phyloP scores from a whole-genome alignment of 2,113 vertebrate species.

The Podarcis muralis region DNA sequence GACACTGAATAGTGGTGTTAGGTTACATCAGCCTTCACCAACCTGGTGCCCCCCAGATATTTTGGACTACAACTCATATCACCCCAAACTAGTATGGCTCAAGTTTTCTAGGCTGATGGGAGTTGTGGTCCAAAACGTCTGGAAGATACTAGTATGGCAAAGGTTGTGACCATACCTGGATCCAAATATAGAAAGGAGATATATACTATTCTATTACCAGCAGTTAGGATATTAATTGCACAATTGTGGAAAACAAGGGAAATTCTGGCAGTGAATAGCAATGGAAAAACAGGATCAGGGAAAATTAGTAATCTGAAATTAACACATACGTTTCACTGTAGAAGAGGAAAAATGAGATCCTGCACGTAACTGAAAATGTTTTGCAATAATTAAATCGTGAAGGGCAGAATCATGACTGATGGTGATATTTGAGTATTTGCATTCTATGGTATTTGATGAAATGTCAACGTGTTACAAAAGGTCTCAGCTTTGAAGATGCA shows the following conservation, averaged over 20 bases:
- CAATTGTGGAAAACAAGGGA: not conserved
- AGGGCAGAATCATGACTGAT: not conserved
- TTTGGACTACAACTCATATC: too few relatives aligned
- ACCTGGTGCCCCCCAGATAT: too few relatives aligned
- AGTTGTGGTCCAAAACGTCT: not conserved
- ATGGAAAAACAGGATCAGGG: not conserved
- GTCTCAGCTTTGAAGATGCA: too few relatives aligned
- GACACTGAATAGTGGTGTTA: too few relatives aligned
- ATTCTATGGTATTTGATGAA: not conserved
- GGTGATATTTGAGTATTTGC: not conserved
- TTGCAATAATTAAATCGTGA: not conserved
- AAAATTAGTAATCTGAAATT: not conserved
- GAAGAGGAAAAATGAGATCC: not conserved
- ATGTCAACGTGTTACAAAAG: too few relatives aligned
- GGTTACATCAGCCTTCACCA: too few relatives aligned
- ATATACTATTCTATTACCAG: not conserved
- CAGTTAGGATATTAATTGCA: not conserved
- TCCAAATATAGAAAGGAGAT: not conserved
- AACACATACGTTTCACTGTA: not conserved
- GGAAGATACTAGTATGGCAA: not conserved
- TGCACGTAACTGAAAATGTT: not conserved
- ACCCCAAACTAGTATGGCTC: too few relatives aligned
- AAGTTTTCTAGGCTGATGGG: too few relatives aligned
- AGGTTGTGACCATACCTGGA: not conserved
- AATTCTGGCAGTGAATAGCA: not conserved